Base-by-base conservation (phyloP, 1,140 invertebrate genomes). In the Ceratoteleas bidentatus region DNA sequence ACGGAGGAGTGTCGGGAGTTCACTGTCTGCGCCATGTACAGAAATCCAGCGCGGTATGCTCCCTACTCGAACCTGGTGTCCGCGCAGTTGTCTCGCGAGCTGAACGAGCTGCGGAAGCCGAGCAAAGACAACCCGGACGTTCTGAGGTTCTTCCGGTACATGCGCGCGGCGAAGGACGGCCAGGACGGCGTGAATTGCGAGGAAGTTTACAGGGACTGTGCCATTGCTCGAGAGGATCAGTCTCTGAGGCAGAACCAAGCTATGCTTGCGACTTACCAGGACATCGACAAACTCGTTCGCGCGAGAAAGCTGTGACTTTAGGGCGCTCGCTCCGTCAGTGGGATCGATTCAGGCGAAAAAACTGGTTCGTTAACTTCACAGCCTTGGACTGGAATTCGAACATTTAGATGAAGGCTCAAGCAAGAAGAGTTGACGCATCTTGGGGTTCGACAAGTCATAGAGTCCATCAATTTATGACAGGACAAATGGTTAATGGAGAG, bases 41-140 rank as follows among this genome's bases (percentile, higher is more conserved):
- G 95, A 16, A 95, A 94, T 85, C 96, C 96, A 0, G 96, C 96
- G 3, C 95, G 96, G 84, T 97, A 95, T 88, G 96, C 96, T 0
- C 96, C 96, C 0, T 97, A 96, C 83, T 96, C 96, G 62, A 97
- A 97, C 87, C 92, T 97, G n/a, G 94, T 97, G 0, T 97, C 96
- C 0, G 96, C 96, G 0, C 96, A 97, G 85, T 88, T 97, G 24
- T 96, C 96, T 89, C 96, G 95, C 72, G 96, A 97, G 86, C 89
- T 97, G 52, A 97, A 96, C 87, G 96, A 97, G 84, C 90, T 97
- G 34, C 92, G 95, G 10, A 95, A 96, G 56, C 96, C 96, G 2
- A 94, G 95, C 0, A 94, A 94, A 1, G 96, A 96, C 88, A 97
- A 96, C 86, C 94, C 95, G 6, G 96, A 97, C 74, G 96, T 97